phyloP scores from a whole-genome alignment of 2,113 vertebrate species.

The Spheniscus mendiculus region DNA sequence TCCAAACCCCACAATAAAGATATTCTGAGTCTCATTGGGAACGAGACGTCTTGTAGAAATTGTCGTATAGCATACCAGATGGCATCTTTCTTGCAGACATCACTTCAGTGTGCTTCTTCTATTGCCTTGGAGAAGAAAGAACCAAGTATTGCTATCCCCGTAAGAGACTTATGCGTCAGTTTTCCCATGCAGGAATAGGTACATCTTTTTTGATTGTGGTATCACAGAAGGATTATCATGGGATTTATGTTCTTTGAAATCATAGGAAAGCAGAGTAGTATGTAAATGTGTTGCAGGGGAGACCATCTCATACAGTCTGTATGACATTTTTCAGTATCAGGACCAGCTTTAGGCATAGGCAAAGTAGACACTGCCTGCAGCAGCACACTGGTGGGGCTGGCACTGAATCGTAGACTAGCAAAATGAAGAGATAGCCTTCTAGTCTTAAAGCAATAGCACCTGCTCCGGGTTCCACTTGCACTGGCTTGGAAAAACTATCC shows the following conservation, averaged over 20 bases:
- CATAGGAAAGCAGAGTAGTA: background rate
- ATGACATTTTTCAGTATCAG: rapidly evolving
- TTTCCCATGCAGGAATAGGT: background rate
- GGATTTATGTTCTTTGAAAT: background rate
- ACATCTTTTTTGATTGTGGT: background rate
- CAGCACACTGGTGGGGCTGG: background rate
- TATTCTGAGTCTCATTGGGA: constrained; percentile 43
- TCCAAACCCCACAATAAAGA: constrained; percentile 7
- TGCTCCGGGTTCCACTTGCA: background rate
- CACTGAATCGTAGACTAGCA: background rate
- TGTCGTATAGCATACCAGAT: constrained; percentile 35
- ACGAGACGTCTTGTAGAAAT: constrained; percentile 40
- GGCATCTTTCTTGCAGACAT: constrained; percentile 48
- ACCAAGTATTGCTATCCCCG: background rate
- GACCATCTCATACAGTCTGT: background rate
- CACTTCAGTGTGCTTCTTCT: background rate
- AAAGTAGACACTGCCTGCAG: background rate
- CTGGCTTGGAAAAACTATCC: background rate
- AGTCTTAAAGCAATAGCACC: background rate
- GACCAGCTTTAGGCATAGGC: background rate
- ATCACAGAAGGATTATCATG: background rate
- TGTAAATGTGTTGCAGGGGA: background rate
- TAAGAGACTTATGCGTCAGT: background rate
- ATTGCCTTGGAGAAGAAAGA: constrained; percentile 40
- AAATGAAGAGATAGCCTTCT: background rate